Base-by-base conservation (phyloP, 2,888 invertebrate species). In the Danaus chrysippus region DNA sequence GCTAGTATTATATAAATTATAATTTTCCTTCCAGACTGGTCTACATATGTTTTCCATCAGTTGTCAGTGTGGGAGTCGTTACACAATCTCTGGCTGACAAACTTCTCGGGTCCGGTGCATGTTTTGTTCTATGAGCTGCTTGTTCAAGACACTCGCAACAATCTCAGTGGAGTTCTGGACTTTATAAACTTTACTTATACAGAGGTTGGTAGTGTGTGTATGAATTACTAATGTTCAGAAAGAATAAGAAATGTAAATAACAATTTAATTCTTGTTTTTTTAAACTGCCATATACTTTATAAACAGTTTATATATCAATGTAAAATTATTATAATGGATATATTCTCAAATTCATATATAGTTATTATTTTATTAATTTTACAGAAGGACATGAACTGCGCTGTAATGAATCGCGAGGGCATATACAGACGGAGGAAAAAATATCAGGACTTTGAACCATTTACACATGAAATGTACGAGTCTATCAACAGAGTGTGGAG, bases 401-500 rank as follows among this genome's bases (percentile, higher is more conserved):
- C 94, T 15, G 72, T 94, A 55, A 77, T 84, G 11, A 83, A 93
- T 71, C 92, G 92, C 71, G 94, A 94, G 79, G 95, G 96, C 1
- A 95, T 96, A 62, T 96, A 95, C 79, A 86, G 95, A 63, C 86
- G 96, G 8, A 93, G 93, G 73, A 93, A 93, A 73, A 92, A 94
- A 62, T 86, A 93, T 17, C 80, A 93, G 58, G 91, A 92, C 72
- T 95, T 95, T 72, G 95, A 96, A 71, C 95, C 95, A 0, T 96
- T 92, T 78, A 93, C 94, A 0, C 79, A 88, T 0, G 86, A 92
- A 12, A 94, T 96, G 95, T 91, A 86, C 72, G 67, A 68, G 9
- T 77, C 74, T 0, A 55, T 90, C 10, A 73, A 81, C 10, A 67
- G 62, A 19, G 82, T 78, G 0, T 71, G 17, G 17, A 49, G 17